Evolutionary conservation across 2,888 invertebrate genomes (phyloP).

Genomic region (Zeuzera pyrina): DNA sequence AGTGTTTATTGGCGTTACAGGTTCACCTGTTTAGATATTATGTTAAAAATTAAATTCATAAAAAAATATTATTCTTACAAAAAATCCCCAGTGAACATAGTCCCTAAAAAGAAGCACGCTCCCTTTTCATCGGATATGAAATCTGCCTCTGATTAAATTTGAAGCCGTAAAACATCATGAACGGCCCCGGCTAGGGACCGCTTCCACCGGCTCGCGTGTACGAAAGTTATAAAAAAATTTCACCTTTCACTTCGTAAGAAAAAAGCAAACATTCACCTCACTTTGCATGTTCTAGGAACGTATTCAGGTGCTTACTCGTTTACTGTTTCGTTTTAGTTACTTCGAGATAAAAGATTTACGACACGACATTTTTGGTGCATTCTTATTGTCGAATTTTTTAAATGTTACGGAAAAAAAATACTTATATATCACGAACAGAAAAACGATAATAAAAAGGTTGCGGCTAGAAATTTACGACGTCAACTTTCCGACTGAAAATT

Average conservation of each 20-base stretch:
- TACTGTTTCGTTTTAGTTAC: not conserved
- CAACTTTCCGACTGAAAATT: too few species aligned
- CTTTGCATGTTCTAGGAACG: not conserved
- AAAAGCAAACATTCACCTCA: constrained; percentile 1
- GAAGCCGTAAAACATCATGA: constrained; percentile 51
- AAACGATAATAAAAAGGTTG: too few species aligned
- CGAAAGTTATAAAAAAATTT: constrained; percentile 23
- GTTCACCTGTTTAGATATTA: too few species aligned
- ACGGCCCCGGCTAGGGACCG: constrained; percentile 10
- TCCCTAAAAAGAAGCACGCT: constrained; percentile 24
- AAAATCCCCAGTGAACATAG: constrained; percentile 11
- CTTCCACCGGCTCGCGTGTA: constrained; percentile 19
- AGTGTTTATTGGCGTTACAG: too few species aligned
- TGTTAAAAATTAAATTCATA: too few species aligned
- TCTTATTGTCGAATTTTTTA: too few species aligned
- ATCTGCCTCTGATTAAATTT: constrained; percentile 44
- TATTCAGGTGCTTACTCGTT: not conserved
- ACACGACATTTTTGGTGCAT: not conserved
- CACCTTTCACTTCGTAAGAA: constrained; percentile 12
- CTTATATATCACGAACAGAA: too few species aligned
- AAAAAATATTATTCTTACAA: too few species aligned
- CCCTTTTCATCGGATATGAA: constrained; percentile 16
- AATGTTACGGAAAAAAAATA: too few species aligned
- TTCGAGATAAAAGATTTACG: not conserved
- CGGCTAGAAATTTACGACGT: too few species aligned